Base-by-base conservation (phyloP, 2,888 invertebrate species). In the Rotaria sp. region DNA sequence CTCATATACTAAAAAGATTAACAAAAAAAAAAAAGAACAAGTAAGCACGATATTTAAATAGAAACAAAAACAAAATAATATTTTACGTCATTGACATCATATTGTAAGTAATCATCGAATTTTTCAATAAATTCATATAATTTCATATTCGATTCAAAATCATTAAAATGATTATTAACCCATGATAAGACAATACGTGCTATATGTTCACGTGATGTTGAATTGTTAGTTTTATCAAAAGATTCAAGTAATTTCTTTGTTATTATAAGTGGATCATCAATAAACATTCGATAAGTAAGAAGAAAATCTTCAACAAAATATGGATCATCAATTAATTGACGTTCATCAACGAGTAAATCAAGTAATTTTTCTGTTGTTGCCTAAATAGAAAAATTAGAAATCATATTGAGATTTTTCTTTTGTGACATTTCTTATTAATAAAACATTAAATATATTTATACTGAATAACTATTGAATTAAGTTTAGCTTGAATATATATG, bases 261-360 rank as follows among this genome's bases (percentile, higher is more conserved):
- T 30, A 87, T 84, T 15, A 55, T 41, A 0, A 26, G 45, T 13
- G 94, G 93, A 90, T 96, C 95, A 88, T 94, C 94, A 90, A 97
- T 96, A 96, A 99, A 99, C 84, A 96, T 97, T 88, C 99, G 93
- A 92, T 97, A 97, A 18, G 97, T 98, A 85, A 99, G 93, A 85
- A 99, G 93, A 91, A 99, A 99, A 92, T 99, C 99, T 92, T 99
- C 98, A 84, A 98, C 96, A 92, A 97, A 99, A n/a, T 96, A 97
- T 15, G 97, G 96, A 92, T 99, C 98, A 50, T 95, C 94, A 89
- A 94, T 93, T 59, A 95, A 94, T 91, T 96, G 95, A 86, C 96
- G 96, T 90, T 98, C 98, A 92, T 97, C 97, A 85, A 98, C 94
- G 86, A 99, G 92, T 91, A 98, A 97, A 89, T 94, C 93, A 94